Evolutionary conservation across 1,140 invertebrate genomes (phyloP).

Genomic region (Apis cerana): DNA sequence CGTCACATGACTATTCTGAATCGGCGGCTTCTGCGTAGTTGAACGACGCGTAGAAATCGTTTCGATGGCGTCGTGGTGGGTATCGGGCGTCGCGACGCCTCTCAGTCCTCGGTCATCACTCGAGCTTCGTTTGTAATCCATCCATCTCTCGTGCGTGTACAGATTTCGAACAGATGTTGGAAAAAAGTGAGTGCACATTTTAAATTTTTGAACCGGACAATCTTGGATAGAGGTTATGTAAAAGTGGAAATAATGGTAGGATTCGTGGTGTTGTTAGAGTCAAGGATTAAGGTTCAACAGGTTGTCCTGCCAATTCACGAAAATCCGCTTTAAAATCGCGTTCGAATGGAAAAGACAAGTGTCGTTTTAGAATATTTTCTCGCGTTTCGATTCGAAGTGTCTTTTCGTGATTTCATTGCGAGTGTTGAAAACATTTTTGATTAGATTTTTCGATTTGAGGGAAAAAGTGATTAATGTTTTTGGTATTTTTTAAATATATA

Average conservation of each 20-base stretch:
- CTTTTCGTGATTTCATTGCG: too few species aligned
- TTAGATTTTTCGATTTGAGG: too few species aligned
- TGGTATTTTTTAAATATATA: too few species aligned
- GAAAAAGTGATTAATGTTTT: too few species aligned
- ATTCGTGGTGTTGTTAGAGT: not conserved
- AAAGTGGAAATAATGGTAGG: too few species aligned
- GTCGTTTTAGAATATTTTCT: too few species aligned
- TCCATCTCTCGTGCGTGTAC: slow-evolving; percentile 18
- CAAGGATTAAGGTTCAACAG: slow-evolving; percentile 61
- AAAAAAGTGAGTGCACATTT: slow-evolving; percentile 77
- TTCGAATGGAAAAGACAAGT: not conserved
- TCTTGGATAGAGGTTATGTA: too few species aligned
- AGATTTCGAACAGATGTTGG: slow-evolving; percentile 70
- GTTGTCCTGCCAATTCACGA: slow-evolving; percentile 49
- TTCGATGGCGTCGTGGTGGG: slow-evolving; percentile 70
- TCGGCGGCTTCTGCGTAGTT: slow-evolving; percentile 44
- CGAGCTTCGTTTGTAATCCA: slow-evolving; percentile 55
- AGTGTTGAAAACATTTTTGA: too few species aligned
- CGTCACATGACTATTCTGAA: slow-evolving; percentile 40
- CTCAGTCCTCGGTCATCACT: slow-evolving; percentile 75
- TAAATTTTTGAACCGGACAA: too few species aligned
- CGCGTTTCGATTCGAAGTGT: too few species aligned
- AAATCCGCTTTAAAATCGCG: slow-evolving; percentile 6
- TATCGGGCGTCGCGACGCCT: slow-evolving; percentile 73
- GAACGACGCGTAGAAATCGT: slow-evolving; percentile 50